Percentiles rank a stretch among this genome's conserved stretches.
Conservation (phyloP, 2,113 vertebrate genomes). For the Lampris incognitus region DNA sequence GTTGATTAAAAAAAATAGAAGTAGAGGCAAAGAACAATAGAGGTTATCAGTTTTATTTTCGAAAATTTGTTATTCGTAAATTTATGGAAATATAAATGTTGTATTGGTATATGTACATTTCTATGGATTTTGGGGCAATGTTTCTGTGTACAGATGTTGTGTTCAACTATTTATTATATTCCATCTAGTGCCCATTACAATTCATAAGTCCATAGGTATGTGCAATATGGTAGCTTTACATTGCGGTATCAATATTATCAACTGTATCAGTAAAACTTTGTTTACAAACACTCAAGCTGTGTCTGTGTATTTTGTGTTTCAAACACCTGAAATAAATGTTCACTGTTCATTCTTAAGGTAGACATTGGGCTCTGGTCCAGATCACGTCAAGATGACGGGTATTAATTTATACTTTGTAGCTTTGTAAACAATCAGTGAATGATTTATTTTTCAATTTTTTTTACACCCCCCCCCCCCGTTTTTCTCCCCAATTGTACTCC, state of each 20-base stretch:
- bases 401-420: too few relatives aligned
- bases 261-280: conserved; percentile 97
- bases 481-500: too few relatives aligned
- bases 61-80: conserved; percentile 84
- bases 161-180: conserved; percentile 99
- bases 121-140: conserved; percentile 92
- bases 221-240: conserved; percentile 96
- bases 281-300: conserved; percentile 87
- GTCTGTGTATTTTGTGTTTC: conserved; percentile 43
- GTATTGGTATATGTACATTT: conserved; percentile 97
- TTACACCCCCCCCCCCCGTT: too few relatives aligned
- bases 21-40: conserved; percentile 57
- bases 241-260: conserved; percentile 94
- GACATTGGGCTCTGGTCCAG: background rate
- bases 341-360: background rate
- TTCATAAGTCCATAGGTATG: conserved; percentile 90
- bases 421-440: background rate
- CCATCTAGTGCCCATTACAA: conserved; percentile 93
- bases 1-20: conserved; percentile 85
- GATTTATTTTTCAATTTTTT: too few relatives aligned
- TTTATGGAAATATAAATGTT: conserved; percentile 90
- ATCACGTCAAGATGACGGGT: background rate
- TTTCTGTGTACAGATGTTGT: conserved; percentile 98
- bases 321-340: background rate
- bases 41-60: conserved; percentile 78